These are phyloP conservation scores for Aplocera efformata DNA, from an alignment of 2,888 invertebrate genomes.

Conservation along the genomic window DNA sequence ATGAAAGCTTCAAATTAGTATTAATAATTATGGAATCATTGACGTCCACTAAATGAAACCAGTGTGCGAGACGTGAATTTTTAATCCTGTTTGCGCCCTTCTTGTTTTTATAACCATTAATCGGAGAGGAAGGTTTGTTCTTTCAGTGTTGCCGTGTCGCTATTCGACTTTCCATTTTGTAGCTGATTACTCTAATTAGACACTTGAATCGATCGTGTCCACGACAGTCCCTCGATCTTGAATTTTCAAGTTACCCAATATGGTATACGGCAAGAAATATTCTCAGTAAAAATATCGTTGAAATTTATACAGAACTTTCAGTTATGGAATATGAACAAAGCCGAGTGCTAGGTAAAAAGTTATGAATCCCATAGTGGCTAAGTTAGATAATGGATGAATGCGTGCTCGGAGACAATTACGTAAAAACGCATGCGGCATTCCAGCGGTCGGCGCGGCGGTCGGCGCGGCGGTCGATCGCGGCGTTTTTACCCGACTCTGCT, in stretches of 20 bases:
- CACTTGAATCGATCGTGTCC: slow-evolving; percentile 2
- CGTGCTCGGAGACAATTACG: slow-evolving; percentile 75
- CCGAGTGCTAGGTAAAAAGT: slow-evolving; percentile 31
- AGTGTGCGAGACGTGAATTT: slow-evolving; percentile 60
- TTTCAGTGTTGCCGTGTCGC: slow-evolving; percentile 5
- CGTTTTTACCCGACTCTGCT: slow-evolving; percentile 59
- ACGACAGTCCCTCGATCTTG: slow-evolving; percentile 14
- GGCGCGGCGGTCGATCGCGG: slow-evolving; percentile 50
- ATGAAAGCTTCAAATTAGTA: slow-evolving; percentile 73
- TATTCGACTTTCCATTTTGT: slow-evolving; percentile 12
- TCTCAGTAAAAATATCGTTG: slow-evolving; percentile 13
- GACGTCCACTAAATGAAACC: slow-evolving; percentile 60
- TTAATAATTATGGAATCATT: slow-evolving; percentile 72
- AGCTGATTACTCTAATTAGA: neutral
- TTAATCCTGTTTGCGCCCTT: slow-evolving; percentile 43
- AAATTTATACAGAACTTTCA: slow-evolving; percentile 29
- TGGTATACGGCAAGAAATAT: slow-evolving; percentile 11
- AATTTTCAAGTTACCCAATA: slow-evolving; percentile 17
- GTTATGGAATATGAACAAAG: slow-evolving; percentile 32
- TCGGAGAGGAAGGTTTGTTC: slow-evolving; percentile 15
- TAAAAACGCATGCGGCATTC: slow-evolving; percentile 75
- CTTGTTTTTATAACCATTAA: slow-evolving; percentile 27
- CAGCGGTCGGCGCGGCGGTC: too few species aligned
- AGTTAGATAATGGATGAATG: slow-evolving; percentile 76
- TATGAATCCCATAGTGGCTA: slow-evolving; percentile 31